Percentiles rank a stretch among this genome's conserved stretches.
phyloP scores from a whole-genome alignment of 2,113 vertebrate genomes.

The Stomatorhinus ivindoensis region DNA sequence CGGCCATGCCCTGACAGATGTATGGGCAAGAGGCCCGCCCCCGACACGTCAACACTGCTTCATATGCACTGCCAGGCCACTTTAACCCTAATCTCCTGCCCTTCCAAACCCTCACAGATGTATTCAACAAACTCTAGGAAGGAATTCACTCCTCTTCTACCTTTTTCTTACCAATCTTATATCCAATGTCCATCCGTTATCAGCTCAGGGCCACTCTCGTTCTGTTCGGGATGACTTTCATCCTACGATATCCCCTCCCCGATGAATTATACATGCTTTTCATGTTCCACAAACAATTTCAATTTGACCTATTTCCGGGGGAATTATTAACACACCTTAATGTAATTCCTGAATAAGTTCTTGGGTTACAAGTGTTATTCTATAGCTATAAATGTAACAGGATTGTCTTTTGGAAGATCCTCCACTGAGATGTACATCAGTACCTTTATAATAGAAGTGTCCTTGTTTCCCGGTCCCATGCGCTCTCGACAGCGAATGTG shows the following conservation, averaged over 20 bases:
- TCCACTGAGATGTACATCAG: constrained; percentile 63
- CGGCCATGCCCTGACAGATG: not conserved
- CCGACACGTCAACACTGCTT: not conserved
- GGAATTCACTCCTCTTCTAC: not conserved
- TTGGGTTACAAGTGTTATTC: constrained; percentile 53
- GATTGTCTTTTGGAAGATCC: constrained; percentile 62
- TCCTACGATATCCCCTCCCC: not conserved
- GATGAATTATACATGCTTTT: constrained; percentile 18
- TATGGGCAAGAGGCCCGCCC: not conserved
- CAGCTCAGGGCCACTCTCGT: not conserved
- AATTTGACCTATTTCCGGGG: constrained; percentile 56
- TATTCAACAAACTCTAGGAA: not conserved
- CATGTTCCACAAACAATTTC: constrained; percentile 63
- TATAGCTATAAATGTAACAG: constrained; percentile 43
- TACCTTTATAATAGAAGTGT: constrained; percentile 34
- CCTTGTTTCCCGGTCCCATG: constrained; percentile 47
- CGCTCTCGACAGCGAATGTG: constrained; percentile 52
- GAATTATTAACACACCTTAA: constrained; percentile 68
- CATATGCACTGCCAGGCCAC: not conserved
- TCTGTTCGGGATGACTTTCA: not conserved
- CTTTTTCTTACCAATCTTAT: not conserved
- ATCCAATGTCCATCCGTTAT: constrained; percentile 3
- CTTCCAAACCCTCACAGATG: not conserved
- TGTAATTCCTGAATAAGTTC: constrained; percentile 65
- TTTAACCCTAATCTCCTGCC: constrained; percentile 23